A percentile compares a stretch with the other conserved stretches of the same genome.
phyloP scores from a whole-genome alignment of 2,113 vertebrate species.

The Esox niger region DNA sequence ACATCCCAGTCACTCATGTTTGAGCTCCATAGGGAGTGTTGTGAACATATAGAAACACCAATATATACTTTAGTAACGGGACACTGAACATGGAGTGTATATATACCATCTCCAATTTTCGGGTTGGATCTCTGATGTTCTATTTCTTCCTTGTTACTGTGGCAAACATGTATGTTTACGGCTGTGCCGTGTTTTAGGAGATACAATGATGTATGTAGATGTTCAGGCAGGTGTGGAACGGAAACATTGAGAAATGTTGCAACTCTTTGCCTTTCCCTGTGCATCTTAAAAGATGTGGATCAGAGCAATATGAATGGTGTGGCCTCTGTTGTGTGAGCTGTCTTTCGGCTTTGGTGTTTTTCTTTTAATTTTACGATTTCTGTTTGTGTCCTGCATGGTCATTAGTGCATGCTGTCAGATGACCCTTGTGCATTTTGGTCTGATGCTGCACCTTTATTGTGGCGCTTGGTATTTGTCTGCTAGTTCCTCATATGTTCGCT shows the following conservation, averaged over 20 bases:
- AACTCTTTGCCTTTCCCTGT: too few species aligned
- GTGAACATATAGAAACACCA: not conserved
- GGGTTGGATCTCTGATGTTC: not conserved
- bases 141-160: not conserved
- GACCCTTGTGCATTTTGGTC: conserved; percentile 33
- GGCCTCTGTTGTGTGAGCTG: conserved; percentile 65
- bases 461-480: conserved; percentile 23
- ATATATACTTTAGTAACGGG: too few species aligned
- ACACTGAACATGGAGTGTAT: not conserved
- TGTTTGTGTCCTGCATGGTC: conserved; percentile 43
- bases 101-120: not conserved
- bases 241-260: too few species aligned
- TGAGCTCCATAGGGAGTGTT: not conserved
- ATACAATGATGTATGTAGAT: too few species aligned
- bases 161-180: not conserved
- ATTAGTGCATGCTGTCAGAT: conserved; percentile 12
- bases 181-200: not conserved
- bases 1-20: not conserved
- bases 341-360: conserved; percentile 31
- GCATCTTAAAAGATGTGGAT: conserved; percentile 44
- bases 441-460: conserved; percentile 34
- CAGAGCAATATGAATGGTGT: conserved; percentile 58
- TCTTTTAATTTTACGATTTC: conserved; percentile 26
- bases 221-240: too few species aligned
- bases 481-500: conserved; percentile 25